A percentile compares a stretch with the other conserved stretches of the same genome.
phyloP scores from a whole-genome alignment of 2,888 invertebrate genomes.

The Melieria omissa region DNA sequence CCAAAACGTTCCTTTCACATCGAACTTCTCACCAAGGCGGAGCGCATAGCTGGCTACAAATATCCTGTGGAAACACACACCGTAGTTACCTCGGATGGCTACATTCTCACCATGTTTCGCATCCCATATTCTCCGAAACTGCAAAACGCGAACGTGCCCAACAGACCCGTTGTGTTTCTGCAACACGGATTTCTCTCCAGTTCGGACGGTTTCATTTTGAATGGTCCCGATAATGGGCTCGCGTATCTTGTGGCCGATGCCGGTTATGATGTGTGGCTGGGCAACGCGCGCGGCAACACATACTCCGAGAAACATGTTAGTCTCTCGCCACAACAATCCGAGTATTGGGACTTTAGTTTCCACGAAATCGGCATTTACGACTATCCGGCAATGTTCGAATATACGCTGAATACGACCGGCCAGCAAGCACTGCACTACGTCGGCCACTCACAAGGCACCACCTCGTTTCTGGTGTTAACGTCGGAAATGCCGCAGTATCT shows the following conservation, averaged over 20 bases:
- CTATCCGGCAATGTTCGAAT: constrained; percentile 50
- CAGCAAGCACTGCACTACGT: constrained; percentile 47
- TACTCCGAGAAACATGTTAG: constrained; percentile 49
- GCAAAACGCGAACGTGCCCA: constrained; percentile 46
- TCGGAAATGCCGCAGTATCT: constrained; percentile 45
- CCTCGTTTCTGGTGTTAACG: constrained; percentile 39
- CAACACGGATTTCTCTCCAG: constrained; percentile 66
- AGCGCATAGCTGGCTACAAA: constrained; percentile 18
- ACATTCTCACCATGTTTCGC: constrained; percentile 47
- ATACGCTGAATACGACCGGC: constrained; percentile 40
- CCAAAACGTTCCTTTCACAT: no score
- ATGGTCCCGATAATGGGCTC: constrained; percentile 47
- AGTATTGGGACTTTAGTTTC: constrained; percentile 71
- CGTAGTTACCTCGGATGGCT: constrained; percentile 46
- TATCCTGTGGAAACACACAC: constrained; percentile 41
- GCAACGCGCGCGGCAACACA: constrained; percentile 50
- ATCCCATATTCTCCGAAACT: constrained; percentile 45
- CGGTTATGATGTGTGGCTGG: constrained; percentile 56
- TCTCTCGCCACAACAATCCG: constrained; percentile 10
- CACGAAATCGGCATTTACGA: constrained; percentile 83
- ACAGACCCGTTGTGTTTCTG: constrained; percentile 55
- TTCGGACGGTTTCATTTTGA: constrained; percentile 48
- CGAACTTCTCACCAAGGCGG: background rate
- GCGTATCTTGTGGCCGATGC: constrained; percentile 48
- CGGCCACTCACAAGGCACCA: constrained; percentile 53